Conservation (phyloP, 2,888 invertebrate species). For the Diaprepes abbreviatus region DNA sequence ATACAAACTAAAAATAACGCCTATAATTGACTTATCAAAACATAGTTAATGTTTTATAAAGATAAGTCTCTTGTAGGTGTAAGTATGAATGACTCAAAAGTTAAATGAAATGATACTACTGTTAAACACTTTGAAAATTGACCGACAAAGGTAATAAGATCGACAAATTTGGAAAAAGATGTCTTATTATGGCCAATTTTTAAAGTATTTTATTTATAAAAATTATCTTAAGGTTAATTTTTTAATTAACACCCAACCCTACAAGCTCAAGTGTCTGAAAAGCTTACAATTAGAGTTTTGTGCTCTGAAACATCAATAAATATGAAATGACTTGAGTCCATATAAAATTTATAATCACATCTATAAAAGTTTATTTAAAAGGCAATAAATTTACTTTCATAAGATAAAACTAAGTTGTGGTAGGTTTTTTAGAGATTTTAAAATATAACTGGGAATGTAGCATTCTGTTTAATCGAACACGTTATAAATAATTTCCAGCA, state of each 20-base stretch:
- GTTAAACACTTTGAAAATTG: slow-evolving; percentile 61
- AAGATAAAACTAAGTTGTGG: slow-evolving; percentile 18
- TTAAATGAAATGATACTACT: not conserved
- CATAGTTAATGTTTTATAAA: no score
- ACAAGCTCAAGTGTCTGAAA: slow-evolving; percentile 18
- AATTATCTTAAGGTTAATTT: not conserved
- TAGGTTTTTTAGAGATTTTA: no score
- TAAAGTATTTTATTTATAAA: slow-evolving; percentile 17
- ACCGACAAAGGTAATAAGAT: slow-evolving; percentile 67
- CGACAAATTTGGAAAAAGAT: slow-evolving; percentile 51
- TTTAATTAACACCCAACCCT: slow-evolving; percentile 32
- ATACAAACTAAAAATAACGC: no score
- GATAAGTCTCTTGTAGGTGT: no score
- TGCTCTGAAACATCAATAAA: slow-evolving; percentile 19
- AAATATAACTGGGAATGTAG: no score
- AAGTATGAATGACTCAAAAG: not conserved
- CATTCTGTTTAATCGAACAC: no score
- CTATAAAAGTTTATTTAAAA: slow-evolving; percentile 18
- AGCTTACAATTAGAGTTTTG: slow-evolving; percentile 18
- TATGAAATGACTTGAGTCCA: slow-evolving; percentile 7
- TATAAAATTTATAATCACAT: slow-evolving; percentile 19
- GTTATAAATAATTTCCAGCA: no score
- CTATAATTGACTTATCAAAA: no score
- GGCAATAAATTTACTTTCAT: slow-evolving; percentile 15
- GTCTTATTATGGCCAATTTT: slow-evolving; percentile 65